Percentiles rank a stretch among this genome's conserved stretches.
These are phyloP conservation scores for Scopus umbretta DNA, from an alignment of 2,113 vertebrate genomes.

Conservation along the genomic window DNA sequence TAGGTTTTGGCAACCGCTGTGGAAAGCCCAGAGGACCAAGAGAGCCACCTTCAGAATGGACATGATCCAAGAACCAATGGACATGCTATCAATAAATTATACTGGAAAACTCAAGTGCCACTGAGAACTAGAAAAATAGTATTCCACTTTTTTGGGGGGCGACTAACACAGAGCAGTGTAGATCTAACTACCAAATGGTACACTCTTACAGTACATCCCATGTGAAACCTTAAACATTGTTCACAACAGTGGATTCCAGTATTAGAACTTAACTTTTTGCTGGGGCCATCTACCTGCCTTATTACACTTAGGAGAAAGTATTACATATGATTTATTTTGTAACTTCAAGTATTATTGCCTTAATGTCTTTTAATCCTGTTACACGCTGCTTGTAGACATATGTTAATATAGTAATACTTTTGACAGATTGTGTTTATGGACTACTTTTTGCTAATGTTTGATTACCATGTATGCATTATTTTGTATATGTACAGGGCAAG, in stretches of 20 bases:
- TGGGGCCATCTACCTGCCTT: conserved; percentile 89
- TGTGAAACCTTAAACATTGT: conserved; percentile 55
- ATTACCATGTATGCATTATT: conserved; percentile 87
- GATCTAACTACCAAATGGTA: conserved; percentile 77
- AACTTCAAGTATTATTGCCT: conserved; percentile 87
- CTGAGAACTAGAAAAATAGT: conserved; percentile 71
- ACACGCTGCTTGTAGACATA: conserved; percentile 82
- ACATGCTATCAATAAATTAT: conserved; percentile 59
- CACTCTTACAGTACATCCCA: conserved; percentile 67
- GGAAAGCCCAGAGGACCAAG: conserved; percentile 88
- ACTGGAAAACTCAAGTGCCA: conserved; percentile 82
- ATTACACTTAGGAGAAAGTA: conserved; percentile 79
- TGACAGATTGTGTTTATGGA: conserved; percentile 83
- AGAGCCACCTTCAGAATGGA: conserved; percentile 89
- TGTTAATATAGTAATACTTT: conserved; percentile 82
- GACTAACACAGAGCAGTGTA: conserved; percentile 76
- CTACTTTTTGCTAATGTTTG: conserved; percentile 84
- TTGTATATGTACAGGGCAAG: conserved; percentile 94
- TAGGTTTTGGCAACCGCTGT: conserved; percentile 90
- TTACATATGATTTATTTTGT: conserved; percentile 77
- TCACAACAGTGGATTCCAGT: conserved; percentile 73
- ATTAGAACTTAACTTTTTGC: conserved; percentile 75
- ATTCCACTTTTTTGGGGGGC: conserved; percentile 70
- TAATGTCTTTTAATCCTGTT: conserved; percentile 84
- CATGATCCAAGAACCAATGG: conserved; percentile 76